Evolutionary conservation across 2,888 invertebrate genomes (phyloP).

Genomic region (Ormyrus rosae): DNA sequence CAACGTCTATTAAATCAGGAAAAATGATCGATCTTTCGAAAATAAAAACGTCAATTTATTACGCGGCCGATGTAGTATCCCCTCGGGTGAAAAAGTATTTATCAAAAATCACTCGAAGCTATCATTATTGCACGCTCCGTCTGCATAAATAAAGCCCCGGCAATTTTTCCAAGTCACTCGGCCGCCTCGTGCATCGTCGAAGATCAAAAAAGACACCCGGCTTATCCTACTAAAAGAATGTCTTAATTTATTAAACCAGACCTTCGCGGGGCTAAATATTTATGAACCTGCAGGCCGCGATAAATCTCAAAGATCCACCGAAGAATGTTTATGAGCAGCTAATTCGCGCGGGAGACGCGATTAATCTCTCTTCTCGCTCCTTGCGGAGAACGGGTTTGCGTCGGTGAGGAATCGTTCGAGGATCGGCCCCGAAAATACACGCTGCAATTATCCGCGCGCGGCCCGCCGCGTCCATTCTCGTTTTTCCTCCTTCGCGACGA

Average conservation of each 20-base stretch:
- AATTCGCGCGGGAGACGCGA: conserved; percentile 37
- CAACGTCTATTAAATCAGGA: too few relatives aligned
- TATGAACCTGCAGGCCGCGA: conserved; percentile 16
- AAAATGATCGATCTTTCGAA: too few relatives aligned
- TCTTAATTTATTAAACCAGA: conserved; percentile 36
- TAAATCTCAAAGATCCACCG: conserved; percentile 36
- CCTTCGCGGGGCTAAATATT: conserved; percentile 24
- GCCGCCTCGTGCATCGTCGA: neutral
- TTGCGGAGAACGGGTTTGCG: conserved; percentile 42
- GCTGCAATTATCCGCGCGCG: conserved; percentile 40
- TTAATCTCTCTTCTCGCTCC: conserved; percentile 38
- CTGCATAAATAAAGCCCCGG: conserved; percentile 33
- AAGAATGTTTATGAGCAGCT: conserved; percentile 50
- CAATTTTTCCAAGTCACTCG: conserved; percentile 11
- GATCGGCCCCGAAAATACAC: conserved; percentile 47
- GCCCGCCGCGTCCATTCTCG: neutral
- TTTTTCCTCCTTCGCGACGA: conserved; percentile 29
- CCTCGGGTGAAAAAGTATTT: conserved; percentile 20
- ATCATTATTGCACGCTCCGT: conserved; percentile 17
- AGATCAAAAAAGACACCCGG: neutral
- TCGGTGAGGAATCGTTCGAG: conserved; percentile 47
- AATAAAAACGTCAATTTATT: too few relatives aligned
- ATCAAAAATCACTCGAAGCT: conserved; percentile 33
- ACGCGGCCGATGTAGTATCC: neutral
- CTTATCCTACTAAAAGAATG: conserved; percentile 7